Evolutionary conservation across 1,140 invertebrate species (phyloP).

Genomic region (Glossosoma conforme): DNA sequence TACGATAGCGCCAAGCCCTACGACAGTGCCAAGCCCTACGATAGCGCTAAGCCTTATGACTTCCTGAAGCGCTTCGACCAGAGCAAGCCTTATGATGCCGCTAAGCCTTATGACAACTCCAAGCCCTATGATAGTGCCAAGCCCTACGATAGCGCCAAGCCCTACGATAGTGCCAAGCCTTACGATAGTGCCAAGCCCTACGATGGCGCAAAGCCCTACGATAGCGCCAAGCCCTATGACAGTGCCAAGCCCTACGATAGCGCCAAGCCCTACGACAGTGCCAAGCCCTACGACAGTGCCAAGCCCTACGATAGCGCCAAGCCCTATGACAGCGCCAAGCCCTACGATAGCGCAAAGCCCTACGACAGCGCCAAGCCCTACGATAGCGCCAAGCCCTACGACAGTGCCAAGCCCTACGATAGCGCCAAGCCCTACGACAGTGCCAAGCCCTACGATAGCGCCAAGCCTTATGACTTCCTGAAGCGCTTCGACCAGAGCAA

Average conservation of each 20-base stretch:
- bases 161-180: slow-evolving; percentile 8
- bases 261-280: slow-evolving; percentile 8
- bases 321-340: slow-evolving; percentile 10
- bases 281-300: slow-evolving; percentile 8
- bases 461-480: slow-evolving; percentile 27
- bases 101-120: slow-evolving; percentile 2
- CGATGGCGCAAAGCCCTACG: slow-evolving; percentile 7
- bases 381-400: slow-evolving; percentile 14
- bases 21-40: slow-evolving; percentile 11
- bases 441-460: slow-evolving; percentile 8
- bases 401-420: slow-evolving; percentile 5
- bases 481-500: slow-evolving; percentile 95
- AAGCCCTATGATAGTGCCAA: slow-evolving; percentile 13
- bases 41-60: slow-evolving; percentile 14
- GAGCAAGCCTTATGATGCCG: slow-evolving; percentile 8
- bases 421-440: slow-evolving; percentile 9
- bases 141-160: slow-evolving; percentile 8
- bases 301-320: slow-evolving; percentile 12
- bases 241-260: slow-evolving; percentile 7
- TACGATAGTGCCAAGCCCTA: slow-evolving; percentile 8
- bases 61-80: neutral
- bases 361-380: slow-evolving; percentile 10
- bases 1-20: slow-evolving; percentile 9
- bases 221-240: slow-evolving; percentile 13
- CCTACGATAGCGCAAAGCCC: slow-evolving; percentile 5